phyloP scores from a whole-genome alignment of 1,140 invertebrate genomes.

The Delia radicum region DNA sequence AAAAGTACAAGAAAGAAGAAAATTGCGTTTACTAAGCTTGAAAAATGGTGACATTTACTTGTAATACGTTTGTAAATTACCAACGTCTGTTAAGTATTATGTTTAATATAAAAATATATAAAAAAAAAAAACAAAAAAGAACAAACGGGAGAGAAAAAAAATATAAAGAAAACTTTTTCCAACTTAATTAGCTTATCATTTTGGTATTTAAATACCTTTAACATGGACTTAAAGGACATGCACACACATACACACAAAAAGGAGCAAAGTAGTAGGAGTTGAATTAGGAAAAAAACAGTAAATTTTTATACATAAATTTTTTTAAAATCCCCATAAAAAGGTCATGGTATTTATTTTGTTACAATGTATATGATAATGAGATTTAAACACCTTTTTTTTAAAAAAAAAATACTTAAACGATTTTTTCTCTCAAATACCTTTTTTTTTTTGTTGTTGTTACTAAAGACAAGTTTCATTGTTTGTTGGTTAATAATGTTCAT shows the following conservation, averaged over 20 bases:
- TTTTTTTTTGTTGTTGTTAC: no score
- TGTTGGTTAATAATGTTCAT: neutral
- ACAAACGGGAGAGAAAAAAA: neutral
- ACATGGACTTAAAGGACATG: neutral
- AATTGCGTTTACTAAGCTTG: neutral
- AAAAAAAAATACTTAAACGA: no score
- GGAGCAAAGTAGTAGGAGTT: neutral
- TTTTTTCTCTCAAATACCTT: neutral
- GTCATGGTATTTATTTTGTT: neutral
- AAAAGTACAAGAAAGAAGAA: neutral
- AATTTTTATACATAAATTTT: neutral
- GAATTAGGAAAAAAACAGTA: neutral
- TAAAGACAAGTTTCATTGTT: no score
- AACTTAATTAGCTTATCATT: conserved; percentile 4
- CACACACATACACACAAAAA: neutral
- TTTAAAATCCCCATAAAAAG: neutral
- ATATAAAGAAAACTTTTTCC: neutral
- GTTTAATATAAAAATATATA: neutral
- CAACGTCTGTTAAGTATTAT: neutral
- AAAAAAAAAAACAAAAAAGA: neutral
- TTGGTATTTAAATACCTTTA: neutral
- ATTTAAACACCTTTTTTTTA: conserved; percentile 1
- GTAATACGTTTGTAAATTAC: conserved; percentile 4
- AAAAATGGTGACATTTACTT: neutral
- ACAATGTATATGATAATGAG: neutral